Evolutionary conservation across 2,888 invertebrate genomes (phyloP).

Genomic region (Drosophila crucigera): DNA sequence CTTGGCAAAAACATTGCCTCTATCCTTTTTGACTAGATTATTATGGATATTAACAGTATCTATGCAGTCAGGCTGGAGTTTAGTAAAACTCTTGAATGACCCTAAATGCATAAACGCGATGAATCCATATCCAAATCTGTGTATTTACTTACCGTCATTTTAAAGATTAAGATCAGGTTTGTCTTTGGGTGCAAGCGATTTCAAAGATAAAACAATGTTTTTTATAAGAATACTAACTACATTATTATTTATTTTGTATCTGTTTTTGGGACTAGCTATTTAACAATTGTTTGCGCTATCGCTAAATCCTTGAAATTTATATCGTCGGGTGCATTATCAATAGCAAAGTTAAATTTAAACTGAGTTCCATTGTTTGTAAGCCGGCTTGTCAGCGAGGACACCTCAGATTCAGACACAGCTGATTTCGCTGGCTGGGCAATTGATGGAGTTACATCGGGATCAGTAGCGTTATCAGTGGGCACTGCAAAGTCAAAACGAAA

Average conservation of each 20-base stretch:
- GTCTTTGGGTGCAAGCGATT: not conserved
- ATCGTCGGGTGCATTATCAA: conserved; percentile 65
- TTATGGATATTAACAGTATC: not conserved
- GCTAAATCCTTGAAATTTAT: conserved; percentile 66
- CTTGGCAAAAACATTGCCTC: not conserved
- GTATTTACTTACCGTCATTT: not conserved
- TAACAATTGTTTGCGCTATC: conserved; percentile 33
- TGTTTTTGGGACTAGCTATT: conserved; percentile 34
- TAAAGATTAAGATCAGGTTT: not conserved
- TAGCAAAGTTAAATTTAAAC: conserved; percentile 89
- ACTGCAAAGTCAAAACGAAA: conserved; percentile 87
- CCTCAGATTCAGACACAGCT: not conserved
- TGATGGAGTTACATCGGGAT: not conserved
- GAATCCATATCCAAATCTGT: not conserved
- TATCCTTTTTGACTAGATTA: not conserved
- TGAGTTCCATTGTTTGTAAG: conserved; percentile 83
- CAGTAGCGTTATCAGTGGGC: conserved; percentile 13
- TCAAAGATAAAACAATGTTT: not conserved
- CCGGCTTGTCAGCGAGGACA: conserved; percentile 24
- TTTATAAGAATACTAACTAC: conserved; percentile 1
- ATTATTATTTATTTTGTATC: not conserved
- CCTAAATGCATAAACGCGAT: not conserved
- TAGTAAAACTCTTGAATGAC: not conserved
- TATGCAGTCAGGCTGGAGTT: not conserved
- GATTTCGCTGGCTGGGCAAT: conserved; percentile 43